Conservation (phyloP, 2,797 vertebrate species). For the Galagoides demidoff region DNA sequence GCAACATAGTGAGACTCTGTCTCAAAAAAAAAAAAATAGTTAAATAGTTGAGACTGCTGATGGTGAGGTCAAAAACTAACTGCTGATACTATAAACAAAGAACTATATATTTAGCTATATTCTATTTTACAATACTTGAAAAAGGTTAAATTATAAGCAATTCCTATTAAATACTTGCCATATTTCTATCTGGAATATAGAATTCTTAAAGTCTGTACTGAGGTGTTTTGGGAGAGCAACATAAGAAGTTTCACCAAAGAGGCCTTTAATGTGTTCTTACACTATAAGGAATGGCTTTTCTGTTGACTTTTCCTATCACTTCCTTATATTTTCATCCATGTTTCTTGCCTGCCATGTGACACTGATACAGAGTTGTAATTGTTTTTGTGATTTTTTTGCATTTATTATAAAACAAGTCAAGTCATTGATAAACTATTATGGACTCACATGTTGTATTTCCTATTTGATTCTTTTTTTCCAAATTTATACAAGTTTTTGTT, state of each 20-base stretch:
- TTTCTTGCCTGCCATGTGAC: neutral
- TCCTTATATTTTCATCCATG: neutral
- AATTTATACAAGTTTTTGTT: neutral
- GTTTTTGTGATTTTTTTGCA: neutral
- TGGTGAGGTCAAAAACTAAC: neutral
- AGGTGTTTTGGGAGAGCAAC: neutral
- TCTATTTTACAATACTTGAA: slow-evolving; percentile 38
- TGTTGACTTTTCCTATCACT: neutral
- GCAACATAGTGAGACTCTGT: no score
- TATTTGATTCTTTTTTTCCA: neutral
- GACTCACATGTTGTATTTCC: neutral
- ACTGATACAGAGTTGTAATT: neutral
- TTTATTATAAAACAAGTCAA: neutral
- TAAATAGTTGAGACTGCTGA: neutral
- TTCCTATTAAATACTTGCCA: neutral
- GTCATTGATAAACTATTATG: neutral
- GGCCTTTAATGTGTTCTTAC: neutral
- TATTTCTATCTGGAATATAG: neutral
- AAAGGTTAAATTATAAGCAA: neutral
- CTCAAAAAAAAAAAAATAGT: neutral
- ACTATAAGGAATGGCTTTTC: neutral
- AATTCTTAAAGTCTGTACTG: slow-evolving; percentile 12
- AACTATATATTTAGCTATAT: neutral
- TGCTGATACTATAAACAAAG: neutral
- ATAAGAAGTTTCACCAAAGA: neutral